Evolutionary conservation across 2,888 invertebrate genomes (phyloP), one percentile per base, ranked within the genome.

Genomic region (Drosophila monieri): DNA sequence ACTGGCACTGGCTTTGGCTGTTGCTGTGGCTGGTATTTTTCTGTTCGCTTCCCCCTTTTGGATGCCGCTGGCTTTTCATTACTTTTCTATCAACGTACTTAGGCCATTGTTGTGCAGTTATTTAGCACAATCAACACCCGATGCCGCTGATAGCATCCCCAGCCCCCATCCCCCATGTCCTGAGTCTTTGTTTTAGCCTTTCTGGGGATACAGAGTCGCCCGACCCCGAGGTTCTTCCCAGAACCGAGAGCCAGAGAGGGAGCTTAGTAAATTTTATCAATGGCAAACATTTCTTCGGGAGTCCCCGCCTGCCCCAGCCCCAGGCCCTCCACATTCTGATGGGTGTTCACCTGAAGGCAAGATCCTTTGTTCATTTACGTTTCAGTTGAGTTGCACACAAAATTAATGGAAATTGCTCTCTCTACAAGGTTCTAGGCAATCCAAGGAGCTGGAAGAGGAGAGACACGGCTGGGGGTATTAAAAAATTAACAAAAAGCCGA

Each of bases 51-150:
- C 15, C 14, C 51, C 46, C 48, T 30, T 18, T 53, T 49, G 53
- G 48, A 52, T 48, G 57, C 57, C 53, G 53, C 68, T 71, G 55
- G 71, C 64, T 73, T 86, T 83, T 83, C 81, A 83, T 83, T 83
- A 83, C 87, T 83, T 83, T 83, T 83, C 81, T 86, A 83, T 86
- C 87, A 83, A 87, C 87, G 81, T 86, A 83, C 81, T 83, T 83
- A 83, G 80, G 78, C 80, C 73, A 86, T 83, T 83, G 87, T 83
- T 83, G 87, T 78, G 81, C 87, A 83, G 81, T 83, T 83, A 83
- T 87, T 83, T 83, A 83, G 81, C 77, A 78, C 81, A 83, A 83
- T 83, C 81, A 83, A 83, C 81, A 84, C 87, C 75, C 88, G 81
- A 72, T 76, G 78, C 81, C 71, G 71, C 76, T 70, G 81, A 81